A percentile compares a stretch with the other conserved stretches of the same genome.
phyloP scores from a whole-genome alignment of 2,113 vertebrate species.

The Amazona guildingii region DNA sequence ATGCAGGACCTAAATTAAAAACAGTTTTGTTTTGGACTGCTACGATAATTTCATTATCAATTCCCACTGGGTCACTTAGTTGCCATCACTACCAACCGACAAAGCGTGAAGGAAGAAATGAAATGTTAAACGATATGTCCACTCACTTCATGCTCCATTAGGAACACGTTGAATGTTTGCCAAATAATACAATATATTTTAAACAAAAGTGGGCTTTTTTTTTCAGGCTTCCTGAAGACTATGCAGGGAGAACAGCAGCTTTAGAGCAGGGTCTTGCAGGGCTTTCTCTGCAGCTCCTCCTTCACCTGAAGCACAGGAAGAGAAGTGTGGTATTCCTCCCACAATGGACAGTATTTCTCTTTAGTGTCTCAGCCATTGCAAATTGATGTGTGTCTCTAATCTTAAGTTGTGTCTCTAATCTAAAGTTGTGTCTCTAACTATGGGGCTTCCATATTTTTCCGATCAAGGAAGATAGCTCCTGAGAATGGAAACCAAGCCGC shows the following conservation, averaged over 20 bases:
- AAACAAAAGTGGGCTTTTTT: background rate
- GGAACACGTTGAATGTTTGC: constrained; percentile 5
- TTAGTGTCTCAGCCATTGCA: background rate
- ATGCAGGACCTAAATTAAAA: background rate
- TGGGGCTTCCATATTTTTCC: background rate
- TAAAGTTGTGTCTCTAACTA: background rate
- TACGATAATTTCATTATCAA: background rate
- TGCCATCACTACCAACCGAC: background rate
- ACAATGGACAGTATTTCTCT: background rate
- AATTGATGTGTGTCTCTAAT: background rate
- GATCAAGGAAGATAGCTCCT: background rate
- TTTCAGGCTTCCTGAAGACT: background rate
- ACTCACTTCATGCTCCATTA: constrained; percentile 2
- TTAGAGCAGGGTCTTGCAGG: background rate
- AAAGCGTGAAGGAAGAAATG: constrained; percentile 25
- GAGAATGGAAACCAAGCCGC: background rate
- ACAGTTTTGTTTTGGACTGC: background rate
- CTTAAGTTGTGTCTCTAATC: background rate
- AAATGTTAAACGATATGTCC: constrained; percentile 3
- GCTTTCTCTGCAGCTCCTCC: background rate
- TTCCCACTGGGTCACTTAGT: background rate
- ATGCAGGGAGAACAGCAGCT: background rate
- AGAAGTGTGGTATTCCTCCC: background rate
- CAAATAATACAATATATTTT: background rate
- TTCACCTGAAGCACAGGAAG: background rate